Evolutionary conservation across 2,113 vertebrate genomes (phyloP), one percentile per base, ranked within the genome.

Genomic region (Barbus barbus): DNA sequence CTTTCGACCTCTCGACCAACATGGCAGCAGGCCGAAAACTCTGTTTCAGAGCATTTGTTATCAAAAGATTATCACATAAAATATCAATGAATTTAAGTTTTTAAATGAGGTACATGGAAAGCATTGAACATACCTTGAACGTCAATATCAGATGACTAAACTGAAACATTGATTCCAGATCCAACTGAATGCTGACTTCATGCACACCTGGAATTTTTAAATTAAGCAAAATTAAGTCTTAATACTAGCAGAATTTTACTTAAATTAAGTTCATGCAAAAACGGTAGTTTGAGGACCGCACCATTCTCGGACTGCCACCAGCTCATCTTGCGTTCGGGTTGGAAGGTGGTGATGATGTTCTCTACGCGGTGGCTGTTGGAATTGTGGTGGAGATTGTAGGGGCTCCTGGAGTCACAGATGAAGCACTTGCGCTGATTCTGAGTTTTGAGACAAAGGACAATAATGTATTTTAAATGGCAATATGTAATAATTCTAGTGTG

Each of bases 231-330:
- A 38, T 22, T 4, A 60, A 41, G 53, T 44, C 3, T 58, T 20
- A 11, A 78, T 18, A 20, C 13, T 5, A 53, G 9, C 22, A 51
- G 12, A 18, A 71, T 36, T 31, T 2, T 36, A 51, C 18, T 3
- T n/a, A 46, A 9, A 26, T 46, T 5, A 33, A 65, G 18, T 33
- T 69, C 13, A 31, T 65, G 24, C 38, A 48, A 28, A 67, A 18
- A 65, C 4, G 16, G 8, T 28, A 1, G 14, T 22, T 12, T 74
- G 33, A 1, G 31, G 63, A 41, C 88, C 87, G 82, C 89, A 96
- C 97, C 96, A 0, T 97, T 98, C 93, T 97, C 94, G 4, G 97
- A 97, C 87, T 97, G 96, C 96, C 96, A 98, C 96, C 97, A 98
- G 85, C 92, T 96, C 78, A 93, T 93, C 89, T 93, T 96, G 86